These are phyloP conservation scores for Lithodes maja DNA, from an alignment of 2,888 invertebrate genomes.

Conservation along the genomic window DNA sequence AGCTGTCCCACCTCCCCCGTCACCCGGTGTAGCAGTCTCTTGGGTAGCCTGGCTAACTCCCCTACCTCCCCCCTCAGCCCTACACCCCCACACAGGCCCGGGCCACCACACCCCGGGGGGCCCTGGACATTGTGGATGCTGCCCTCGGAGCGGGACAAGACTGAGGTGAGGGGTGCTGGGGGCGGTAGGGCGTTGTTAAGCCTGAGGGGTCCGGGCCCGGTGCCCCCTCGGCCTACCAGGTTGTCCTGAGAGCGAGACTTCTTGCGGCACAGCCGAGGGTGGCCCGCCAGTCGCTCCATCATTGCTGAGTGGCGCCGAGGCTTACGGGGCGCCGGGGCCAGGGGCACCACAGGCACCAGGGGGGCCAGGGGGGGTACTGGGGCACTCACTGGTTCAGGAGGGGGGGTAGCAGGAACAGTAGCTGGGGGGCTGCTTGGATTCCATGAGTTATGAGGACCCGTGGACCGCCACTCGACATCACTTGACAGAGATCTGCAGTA, in stretches of 20 bases:
- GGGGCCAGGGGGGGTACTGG: conserved; percentile 8
- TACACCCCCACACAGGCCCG: not conserved
- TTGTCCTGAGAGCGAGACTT: conserved; percentile 70
- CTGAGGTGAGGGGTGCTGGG: conserved; percentile 51
- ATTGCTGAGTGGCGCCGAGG: conserved; percentile 49
- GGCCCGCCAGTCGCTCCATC: conserved; percentile 48
- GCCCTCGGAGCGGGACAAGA: conserved; percentile 66
- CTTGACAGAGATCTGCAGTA: conserved; percentile 51
- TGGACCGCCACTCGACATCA: conserved; percentile 29
- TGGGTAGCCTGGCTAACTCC: conserved; percentile 62
- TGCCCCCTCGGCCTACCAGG: conserved; percentile 42
- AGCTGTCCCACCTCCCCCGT: conserved; percentile 69
- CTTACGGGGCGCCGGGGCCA: conserved; percentile 54
- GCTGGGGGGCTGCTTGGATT: not conserved
- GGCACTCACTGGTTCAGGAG: not conserved
- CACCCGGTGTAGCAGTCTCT: conserved; percentile 58
- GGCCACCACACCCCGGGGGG: conserved; percentile 36
- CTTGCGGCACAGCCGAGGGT: conserved; percentile 66
- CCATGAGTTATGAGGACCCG: conserved; percentile 21
- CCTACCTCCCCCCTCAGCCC: conserved; percentile 64
- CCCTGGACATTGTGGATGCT: conserved; percentile 69
- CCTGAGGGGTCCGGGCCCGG: conserved; percentile 36
- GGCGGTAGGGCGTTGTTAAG: conserved; percentile 67
- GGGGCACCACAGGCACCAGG: conserved; percentile 21
- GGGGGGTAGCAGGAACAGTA: conserved; percentile 4